Percentiles rank a stretch among this genome's conserved stretches.
These are phyloP conservation scores for Stomatorhinus ivindoensis DNA, from an alignment of 2,113 vertebrate genomes.

Conservation along the genomic window DNA sequence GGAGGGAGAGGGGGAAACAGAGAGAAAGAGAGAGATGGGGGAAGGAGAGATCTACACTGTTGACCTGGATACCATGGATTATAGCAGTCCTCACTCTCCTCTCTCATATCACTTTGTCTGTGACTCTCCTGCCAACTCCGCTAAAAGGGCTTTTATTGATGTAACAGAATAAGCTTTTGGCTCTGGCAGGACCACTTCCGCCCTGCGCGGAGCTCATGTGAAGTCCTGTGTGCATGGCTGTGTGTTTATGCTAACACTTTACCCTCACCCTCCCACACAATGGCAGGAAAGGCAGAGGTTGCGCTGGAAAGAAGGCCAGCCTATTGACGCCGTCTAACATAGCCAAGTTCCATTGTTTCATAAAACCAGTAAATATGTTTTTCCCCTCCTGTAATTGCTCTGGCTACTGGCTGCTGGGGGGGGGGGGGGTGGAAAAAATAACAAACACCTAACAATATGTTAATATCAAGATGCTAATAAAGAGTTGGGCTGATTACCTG, in stretches of 20 bases:
- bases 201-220: not conserved
- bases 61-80: constrained; percentile 4
- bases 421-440: not conserved
- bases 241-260: not conserved
- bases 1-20: not conserved
- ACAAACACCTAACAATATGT: not conserved
- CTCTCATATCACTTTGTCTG: not conserved
- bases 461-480: not conserved
- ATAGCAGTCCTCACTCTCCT: not conserved
- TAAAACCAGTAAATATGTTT: not conserved
- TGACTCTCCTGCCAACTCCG: not conserved
- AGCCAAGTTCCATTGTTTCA: not conserved
- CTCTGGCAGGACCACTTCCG: not conserved
- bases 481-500: not conserved
- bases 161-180: not conserved
- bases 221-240: not conserved
- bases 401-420: not conserved
- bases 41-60: not conserved
- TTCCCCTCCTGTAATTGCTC: not conserved
- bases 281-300: constrained; percentile 7
- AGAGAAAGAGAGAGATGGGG: not conserved
- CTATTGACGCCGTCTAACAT: not conserved
- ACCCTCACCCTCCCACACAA: not conserved
- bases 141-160: constrained; percentile 9
- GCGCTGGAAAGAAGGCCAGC: not conserved